Evolutionary conservation across 2,797 vertebrate genomes (phyloP).

Genomic region (Aplochiton taeniatus): DNA sequence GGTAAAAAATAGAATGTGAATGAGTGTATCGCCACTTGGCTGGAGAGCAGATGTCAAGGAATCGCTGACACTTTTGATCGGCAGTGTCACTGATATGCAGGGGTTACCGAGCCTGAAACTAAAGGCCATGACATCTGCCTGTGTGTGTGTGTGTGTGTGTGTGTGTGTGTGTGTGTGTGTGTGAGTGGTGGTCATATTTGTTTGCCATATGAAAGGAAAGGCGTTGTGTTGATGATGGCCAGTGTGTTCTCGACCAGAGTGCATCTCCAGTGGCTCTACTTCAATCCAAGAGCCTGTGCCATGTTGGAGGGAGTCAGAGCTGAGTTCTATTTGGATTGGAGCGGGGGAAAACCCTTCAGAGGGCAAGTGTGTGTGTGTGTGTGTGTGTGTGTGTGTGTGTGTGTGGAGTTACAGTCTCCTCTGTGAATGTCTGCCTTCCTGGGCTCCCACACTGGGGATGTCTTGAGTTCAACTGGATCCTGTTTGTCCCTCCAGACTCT

Average conservation of each 20-base stretch:
- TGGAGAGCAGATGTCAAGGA: conserved; percentile 55
- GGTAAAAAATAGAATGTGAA: conserved; percentile 41
- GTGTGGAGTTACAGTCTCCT: conserved; percentile 1
- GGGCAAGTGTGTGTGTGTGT: conserved; percentile 1
- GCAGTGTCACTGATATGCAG: conserved; percentile 55
- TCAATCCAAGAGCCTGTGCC: too few relatives aligned
- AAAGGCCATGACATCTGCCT: conserved; percentile 44
- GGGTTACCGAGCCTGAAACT: conserved; percentile 27
- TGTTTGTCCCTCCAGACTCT: conserved; percentile 18
- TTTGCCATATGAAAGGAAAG: too few relatives aligned
- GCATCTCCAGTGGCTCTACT: not conserved
- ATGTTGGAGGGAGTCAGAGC: too few relatives aligned
- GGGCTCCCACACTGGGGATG: conserved; percentile 18
- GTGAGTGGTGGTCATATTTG: conserved; percentile 31
- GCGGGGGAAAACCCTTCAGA: too few relatives aligned
- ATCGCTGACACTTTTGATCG: conserved; percentile 60
- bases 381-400: conserved; percentile 25
- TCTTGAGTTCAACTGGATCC: conserved; percentile 27
- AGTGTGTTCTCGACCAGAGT: too few relatives aligned
- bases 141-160: conserved; percentile 21
- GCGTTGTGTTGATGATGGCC: too few relatives aligned
- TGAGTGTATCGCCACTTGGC: conserved; percentile 42
- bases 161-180: conserved; percentile 22
- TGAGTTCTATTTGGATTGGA: too few relatives aligned
- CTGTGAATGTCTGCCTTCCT: conserved; percentile 15